Evolutionary conservation across 2,888 invertebrate species (phyloP).

Genomic region (Allophyes oxyacanthae): DNA sequence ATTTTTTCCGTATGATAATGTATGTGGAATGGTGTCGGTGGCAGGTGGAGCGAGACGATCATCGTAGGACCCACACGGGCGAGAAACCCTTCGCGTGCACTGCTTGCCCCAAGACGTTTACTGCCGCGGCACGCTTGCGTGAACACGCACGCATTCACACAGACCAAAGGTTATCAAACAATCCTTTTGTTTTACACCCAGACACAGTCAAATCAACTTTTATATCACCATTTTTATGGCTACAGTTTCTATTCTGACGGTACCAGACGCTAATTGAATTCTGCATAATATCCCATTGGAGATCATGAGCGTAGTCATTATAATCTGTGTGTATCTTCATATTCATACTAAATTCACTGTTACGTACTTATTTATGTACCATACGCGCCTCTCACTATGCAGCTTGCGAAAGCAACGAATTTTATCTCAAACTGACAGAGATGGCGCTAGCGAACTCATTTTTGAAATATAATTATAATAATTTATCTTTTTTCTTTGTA

Average conservation of each 20-base stretch:
- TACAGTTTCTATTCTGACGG: neutral
- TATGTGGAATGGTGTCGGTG: conserved; percentile 64
- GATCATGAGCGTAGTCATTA: too few species aligned
- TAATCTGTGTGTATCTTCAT: too few species aligned
- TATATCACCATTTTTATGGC: conserved; percentile 1
- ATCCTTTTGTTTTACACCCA: conserved; percentile 52
- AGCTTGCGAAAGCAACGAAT: neutral
- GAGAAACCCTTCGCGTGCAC: conserved; percentile 86
- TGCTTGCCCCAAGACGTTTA: conserved; percentile 87
- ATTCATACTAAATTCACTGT: too few species aligned
- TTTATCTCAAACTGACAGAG: conserved; percentile 13
- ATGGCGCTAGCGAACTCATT: conserved; percentile 31
- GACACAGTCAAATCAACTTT: conserved; percentile 24
- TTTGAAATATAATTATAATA: neutral
- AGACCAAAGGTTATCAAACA: conserved; percentile 80
- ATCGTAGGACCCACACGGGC: conserved; percentile 85
- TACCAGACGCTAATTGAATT: neutral
- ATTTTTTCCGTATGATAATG: conserved; percentile 63
- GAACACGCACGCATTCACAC: conserved; percentile 87
- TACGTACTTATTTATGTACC: too few species aligned
- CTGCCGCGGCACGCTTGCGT: conserved; percentile 85
- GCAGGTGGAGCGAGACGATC: conserved; percentile 88
- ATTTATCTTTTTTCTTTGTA: neutral
- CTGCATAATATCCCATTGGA: neutral
- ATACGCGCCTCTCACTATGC: conserved; percentile 1